Conservation (phyloP, 2,888 invertebrate species). For the Ornithoptera alexandrae region DNA sequence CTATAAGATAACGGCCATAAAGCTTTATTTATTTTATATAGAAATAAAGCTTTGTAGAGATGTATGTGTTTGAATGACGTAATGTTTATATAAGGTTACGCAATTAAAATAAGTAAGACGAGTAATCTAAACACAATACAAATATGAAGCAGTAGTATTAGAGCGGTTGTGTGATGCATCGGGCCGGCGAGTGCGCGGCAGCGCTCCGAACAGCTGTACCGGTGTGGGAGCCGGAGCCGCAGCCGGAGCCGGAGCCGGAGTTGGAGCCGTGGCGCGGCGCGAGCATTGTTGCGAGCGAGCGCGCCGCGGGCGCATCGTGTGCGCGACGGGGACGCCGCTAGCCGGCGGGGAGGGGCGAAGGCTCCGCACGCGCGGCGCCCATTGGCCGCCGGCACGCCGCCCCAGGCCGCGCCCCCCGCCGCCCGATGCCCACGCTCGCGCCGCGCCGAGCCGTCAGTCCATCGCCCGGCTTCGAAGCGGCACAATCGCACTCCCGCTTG, state of each 20-base stretch:
- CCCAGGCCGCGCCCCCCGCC: slow-evolving; percentile 51
- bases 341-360: slow-evolving; percentile 63
- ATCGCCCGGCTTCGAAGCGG: slow-evolving; percentile 73
- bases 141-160: slow-evolving; percentile 42
- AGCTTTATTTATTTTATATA: too few species aligned
- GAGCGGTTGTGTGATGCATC: slow-evolving; percentile 64
- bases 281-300: slow-evolving; percentile 51
- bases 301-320: slow-evolving; percentile 48
- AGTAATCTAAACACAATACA: slow-evolving; percentile 7
- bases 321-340: slow-evolving; percentile 46
- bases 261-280: slow-evolving; percentile 40
- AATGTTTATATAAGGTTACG: background rate
- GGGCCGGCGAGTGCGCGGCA: slow-evolving; percentile 54
- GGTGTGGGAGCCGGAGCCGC: too few species aligned
- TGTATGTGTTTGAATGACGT: background rate
- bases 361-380: slow-evolving; percentile 49
- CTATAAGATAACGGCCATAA: background rate
- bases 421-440: slow-evolving; percentile 55
- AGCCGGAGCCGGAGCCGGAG: too few species aligned
- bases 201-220: slow-evolving; percentile 71
- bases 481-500: slow-evolving; percentile 61
- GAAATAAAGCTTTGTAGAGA: too few species aligned
- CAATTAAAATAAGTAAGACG: background rate
- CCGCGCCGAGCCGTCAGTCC: slow-evolving; percentile 63
- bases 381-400: slow-evolving; percentile 60